Evolutionary conservation across 2,113 vertebrate species (phyloP).

Genomic region (Ageneiosus marmoratus): DNA sequence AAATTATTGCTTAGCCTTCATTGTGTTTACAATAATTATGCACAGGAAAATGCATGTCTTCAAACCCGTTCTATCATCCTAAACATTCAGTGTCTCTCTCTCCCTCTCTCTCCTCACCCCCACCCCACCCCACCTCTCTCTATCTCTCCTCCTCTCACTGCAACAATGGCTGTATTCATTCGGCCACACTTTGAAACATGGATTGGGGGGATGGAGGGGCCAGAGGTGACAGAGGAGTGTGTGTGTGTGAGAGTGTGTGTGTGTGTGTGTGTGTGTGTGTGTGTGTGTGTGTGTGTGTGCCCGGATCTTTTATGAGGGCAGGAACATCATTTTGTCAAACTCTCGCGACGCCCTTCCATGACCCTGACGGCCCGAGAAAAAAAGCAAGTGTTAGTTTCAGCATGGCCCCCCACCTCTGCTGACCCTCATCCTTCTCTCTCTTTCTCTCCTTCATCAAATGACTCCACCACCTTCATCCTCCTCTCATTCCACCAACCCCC

Average conservation of each 20-base stretch:
- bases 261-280: not conserved
- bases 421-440: slow-evolving; percentile 49
- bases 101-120: not conserved
- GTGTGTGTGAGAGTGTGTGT: slow-evolving; percentile 19
- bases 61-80: slow-evolving; percentile 52
- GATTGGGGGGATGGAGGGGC: slow-evolving; percentile 62
- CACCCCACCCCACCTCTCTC: slow-evolving; percentile 23
- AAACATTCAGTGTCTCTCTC: slow-evolving; percentile 31
- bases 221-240: slow-evolving; percentile 66
- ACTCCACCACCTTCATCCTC: slow-evolving; percentile 11
- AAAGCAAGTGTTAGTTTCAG: slow-evolving; percentile 60
- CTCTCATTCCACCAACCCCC: not conserved
- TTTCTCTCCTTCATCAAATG: slow-evolving; percentile 2
- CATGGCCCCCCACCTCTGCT: slow-evolving; percentile 21
- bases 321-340: slow-evolving; percentile 77
- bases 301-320: slow-evolving; percentile 64
- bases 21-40: slow-evolving; percentile 51
- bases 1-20: slow-evolving; percentile 49
- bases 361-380: slow-evolving; percentile 63
- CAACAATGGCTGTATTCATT: slow-evolving; percentile 77
- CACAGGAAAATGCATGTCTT: slow-evolving; percentile 51
- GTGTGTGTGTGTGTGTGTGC: slow-evolving; percentile 30
- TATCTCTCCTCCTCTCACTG: slow-evolving; percentile 56
- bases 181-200: slow-evolving; percentile 75
- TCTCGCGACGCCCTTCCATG: slow-evolving; percentile 52